Base-by-base conservation (phyloP, 2,113 vertebrate species). In the Bagarius yarrelli region DNA sequence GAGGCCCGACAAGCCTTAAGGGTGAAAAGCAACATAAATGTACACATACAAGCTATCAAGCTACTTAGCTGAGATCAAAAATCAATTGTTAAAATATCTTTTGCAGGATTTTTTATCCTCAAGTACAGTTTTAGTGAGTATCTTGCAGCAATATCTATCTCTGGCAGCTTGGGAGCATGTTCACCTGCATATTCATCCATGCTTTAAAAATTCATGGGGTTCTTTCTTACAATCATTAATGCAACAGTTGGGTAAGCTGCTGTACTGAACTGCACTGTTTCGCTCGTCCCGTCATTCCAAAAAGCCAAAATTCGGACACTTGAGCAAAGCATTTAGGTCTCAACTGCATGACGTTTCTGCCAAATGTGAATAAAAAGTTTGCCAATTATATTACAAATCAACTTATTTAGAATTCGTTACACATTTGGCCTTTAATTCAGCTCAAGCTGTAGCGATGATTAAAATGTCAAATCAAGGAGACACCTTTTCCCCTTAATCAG, bases 381-480 rank as follows among this genome's bases (percentile, higher is more conserved):
- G 16, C 69, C 9, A 8, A 16, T 76, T 25, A 52, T 13, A 36
- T 75, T n/a, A 36, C 53, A 30, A 72, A 72, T 56, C 32, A 27
- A 25, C 21, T 36, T n/a, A 44, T 61, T 12, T 14, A 55, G 59
- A 1, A 61, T 53, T 40, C 32, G 32, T 16, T 14, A 27, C 34
- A n/a, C 25, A 18, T 3, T 47, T 9, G 19, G 5, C 36, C 52
- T 40, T 57, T 34, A 13, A 14, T 60, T 80, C 18, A 69, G 32
- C 4, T 18, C 30, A n/a, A 78, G 78, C 60, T 14, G 21, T 30
- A 40, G 12, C 14, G 8, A n/a, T 69, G 69, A 70, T 72, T 27
- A 81, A 57, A 36, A 55, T 67, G 63, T 59, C 52, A n/a, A 52
- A 66, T 23, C 63, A 19, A 25, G 50, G 15, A 71, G 36, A 59